A percentile compares a stretch with the other conserved stretches of the same genome.
phyloP scores from a whole-genome alignment of 2,113 vertebrate genomes.

The Tachuris rubrigastra region DNA sequence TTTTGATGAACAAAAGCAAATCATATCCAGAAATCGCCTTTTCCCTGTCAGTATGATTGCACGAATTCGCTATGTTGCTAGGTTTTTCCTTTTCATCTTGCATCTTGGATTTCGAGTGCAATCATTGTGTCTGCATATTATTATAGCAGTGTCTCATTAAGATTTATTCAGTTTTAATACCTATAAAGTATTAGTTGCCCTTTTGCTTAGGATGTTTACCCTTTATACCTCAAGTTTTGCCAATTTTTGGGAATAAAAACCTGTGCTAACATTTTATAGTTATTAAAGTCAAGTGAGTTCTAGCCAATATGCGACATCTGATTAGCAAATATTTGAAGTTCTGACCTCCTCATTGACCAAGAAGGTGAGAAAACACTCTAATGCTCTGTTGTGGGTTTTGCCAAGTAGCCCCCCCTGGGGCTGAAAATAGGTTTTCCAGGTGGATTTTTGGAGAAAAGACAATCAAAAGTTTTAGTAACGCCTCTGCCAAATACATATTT shows the following conservation, averaged over 20 bases:
- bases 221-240: background rate
- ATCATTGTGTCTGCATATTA: background rate
- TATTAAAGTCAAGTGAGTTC: background rate
- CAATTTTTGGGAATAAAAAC: background rate
- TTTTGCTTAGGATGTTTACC: background rate
- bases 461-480: too few relatives aligned
- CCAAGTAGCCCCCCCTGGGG: too few relatives aligned
- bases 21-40: background rate
- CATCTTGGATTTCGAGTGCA: background rate
- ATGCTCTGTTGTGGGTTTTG: too few relatives aligned
- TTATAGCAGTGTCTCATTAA: background rate
- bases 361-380: background rate
- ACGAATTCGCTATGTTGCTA: background rate
- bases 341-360: background rate
- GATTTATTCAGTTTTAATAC: background rate
- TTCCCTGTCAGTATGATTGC: background rate
- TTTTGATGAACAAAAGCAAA: background rate
- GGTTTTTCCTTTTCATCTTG: background rate
- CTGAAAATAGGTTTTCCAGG: too few relatives aligned
- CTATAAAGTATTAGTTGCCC: background rate
- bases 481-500: too few relatives aligned
- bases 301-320: background rate
- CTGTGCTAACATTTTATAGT: background rate
- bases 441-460: too few relatives aligned
- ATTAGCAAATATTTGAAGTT: background rate